Evolutionary conservation across 2,888 invertebrate genomes (phyloP), one percentile per base, ranked within the genome.

Genomic region (Watsonalla binaria): DNA sequence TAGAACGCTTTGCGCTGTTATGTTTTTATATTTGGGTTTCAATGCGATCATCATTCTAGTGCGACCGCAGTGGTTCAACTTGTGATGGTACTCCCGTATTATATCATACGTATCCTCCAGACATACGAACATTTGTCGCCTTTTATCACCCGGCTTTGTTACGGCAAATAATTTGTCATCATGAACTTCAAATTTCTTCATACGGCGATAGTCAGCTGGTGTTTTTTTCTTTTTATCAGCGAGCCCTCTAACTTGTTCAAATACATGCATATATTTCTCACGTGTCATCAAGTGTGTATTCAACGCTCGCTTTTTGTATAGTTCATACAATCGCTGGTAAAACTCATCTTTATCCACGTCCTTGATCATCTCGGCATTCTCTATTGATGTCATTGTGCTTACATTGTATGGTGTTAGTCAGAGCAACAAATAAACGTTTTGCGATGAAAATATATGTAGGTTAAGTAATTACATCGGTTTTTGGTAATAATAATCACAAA

Each of bases 41-140:
- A 83, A 57, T 8, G 68, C 73, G 2, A 59, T 24, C 76, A 77
- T 74, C 70, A 82, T 71, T 13, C 77, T 72, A 46, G 68, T 68
- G 58, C 81, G 70, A 0, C 83, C 82, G 2, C 73, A 80, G 42
- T 84, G 82, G 52, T 76, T 79, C 53, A 78, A 61, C 56, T 71
- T 74, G 6, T 79, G 13, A 56, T 84, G 84, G 53, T 65, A 73
- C 6, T 74, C 68, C 0, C 66, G 65, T 61, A 84, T 72, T 42
- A 83, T 76, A n/a, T 82, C 81, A 51, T 78, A 84, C 55, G 76
- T 76, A 61, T 84, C 82, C 13, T 82, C 76, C 45, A 76, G 61
- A 9, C 71, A 61, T 4, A 83, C 78, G 51, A 71, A 74, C 56
- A 72, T 61, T 58, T 70, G 65, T 39, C 54, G 62, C 8, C 52